Evolutionary conservation across 2,888 invertebrate species (phyloP), one percentile per base, ranked within the genome.

Genomic region (Galeruca laticollis): DNA sequence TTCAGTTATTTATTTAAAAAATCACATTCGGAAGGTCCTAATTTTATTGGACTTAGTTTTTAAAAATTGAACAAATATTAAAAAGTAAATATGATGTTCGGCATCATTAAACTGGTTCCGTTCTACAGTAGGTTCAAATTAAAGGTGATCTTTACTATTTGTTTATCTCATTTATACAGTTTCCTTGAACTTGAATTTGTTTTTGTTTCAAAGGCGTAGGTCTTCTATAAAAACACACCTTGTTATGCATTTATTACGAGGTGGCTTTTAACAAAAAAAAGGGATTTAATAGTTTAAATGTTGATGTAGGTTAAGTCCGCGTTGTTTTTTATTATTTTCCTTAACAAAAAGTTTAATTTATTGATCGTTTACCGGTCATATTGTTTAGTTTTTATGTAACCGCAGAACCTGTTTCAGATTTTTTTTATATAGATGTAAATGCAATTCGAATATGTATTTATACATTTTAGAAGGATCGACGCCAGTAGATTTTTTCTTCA

Each of bases 211-310:
- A 40, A 40, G 40, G 40, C 40, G 40, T 40, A 40, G 40, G 40
- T 40, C 40, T 40, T 40, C n/a, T 40, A 40, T n/a, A 40, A n/a
- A n/a, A 40, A 15, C 40, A 40, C 40, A n/a, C 40, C 40, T n/a
- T n/a, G n/a, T 40, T n/a, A n/a, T 40, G 40, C 40, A 40, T 40
- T 13, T 40, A 40, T 40, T 40, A 40, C 40, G n/a, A 40, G n/a
- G n/a, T n/a, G 13, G 5, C n/a, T n/a, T 40, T 40, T 40, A 40
- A n/a, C n/a, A 40, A 54, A 54, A 54, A 54, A 54, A 54, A 54
- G 54, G 54, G 54, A 26, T 54, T 54, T 54, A 54, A 54, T 31
- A n/a, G 9, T 54, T 54, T 54, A 54, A 1, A 54, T 54, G 54
- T 54, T 54, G 54, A 54, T 54, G 54, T 33, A 54, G 54, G 54